Evolutionary conservation across 2,888 invertebrate genomes (phyloP).

Genomic region (Caenorhabditis sp.): DNA sequence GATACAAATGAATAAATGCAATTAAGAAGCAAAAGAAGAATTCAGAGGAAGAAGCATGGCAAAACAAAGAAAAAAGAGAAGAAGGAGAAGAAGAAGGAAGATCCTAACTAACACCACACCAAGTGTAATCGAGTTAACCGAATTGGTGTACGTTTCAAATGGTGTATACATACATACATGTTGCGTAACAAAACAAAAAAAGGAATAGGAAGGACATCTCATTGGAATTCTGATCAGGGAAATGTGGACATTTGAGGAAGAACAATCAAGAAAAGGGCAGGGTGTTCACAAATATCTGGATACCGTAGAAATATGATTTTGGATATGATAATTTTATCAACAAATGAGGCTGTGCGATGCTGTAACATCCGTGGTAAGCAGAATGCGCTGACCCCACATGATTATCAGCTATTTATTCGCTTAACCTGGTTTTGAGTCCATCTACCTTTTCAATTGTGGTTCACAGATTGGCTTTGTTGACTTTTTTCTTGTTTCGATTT

Average conservation of each 20-base stretch:
- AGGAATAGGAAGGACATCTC: background rate
- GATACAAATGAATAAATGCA: conserved; percentile 44
- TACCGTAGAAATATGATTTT: too few relatives aligned
- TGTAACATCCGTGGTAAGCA: too few relatives aligned
- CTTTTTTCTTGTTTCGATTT: too few relatives aligned
- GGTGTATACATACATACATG: background rate
- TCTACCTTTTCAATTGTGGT: too few relatives aligned
- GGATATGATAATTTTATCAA: too few relatives aligned
- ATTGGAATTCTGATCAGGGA: background rate
- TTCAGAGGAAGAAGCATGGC: conserved; percentile 21
- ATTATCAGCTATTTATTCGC: too few relatives aligned
- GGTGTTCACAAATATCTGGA: background rate
- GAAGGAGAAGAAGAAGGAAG: background rate
- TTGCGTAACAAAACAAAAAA: background rate
- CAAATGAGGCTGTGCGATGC: too few relatives aligned
- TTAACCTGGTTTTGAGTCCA: too few relatives aligned
- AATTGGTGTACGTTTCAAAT: background rate
- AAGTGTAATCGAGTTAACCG: background rate
- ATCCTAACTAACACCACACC: background rate
- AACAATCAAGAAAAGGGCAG: background rate
- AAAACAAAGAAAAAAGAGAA: background rate
- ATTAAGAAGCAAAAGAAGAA: conserved; percentile 26
- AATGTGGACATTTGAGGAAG: background rate
- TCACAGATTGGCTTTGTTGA: too few relatives aligned
- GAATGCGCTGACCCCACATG: too few relatives aligned